phyloP scores from a whole-genome alignment of 2,888 invertebrate genomes.

The Busseola fusca region DNA sequence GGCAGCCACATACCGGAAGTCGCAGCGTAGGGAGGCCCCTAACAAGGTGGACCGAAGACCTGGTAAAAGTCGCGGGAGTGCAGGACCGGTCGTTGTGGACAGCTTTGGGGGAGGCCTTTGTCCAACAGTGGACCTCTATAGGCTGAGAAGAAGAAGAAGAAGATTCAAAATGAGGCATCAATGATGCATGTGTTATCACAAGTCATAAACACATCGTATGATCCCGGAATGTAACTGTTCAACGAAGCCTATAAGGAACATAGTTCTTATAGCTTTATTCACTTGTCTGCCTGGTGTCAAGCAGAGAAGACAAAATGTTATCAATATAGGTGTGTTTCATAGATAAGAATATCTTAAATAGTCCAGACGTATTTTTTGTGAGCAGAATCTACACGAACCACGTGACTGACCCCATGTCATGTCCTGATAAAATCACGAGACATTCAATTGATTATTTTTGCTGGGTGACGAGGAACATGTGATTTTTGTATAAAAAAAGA shows the following conservation, averaged over 20 bases:
- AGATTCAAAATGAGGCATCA: neutral
- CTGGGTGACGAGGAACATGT: fast-evolving
- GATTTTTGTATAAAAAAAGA: neutral
- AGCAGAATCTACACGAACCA: neutral
- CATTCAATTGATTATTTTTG: neutral
- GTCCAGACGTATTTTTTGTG: too few relatives aligned
- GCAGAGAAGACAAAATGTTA: neutral
- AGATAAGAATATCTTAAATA: neutral
- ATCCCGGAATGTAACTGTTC: slow-evolving; percentile 4
- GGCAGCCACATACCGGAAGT: too few relatives aligned
- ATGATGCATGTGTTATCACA: slow-evolving; percentile 10
- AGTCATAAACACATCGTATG: slow-evolving; percentile 9
- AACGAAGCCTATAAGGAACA: neutral
- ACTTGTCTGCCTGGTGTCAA: neutral
- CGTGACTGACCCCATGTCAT: neutral
- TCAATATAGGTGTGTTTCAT: neutral
- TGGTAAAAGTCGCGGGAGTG: too few relatives aligned
- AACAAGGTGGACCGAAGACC: too few relatives aligned
- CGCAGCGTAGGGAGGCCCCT: too few relatives aligned
- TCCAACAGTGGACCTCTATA: too few relatives aligned
- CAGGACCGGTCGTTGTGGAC: too few relatives aligned
- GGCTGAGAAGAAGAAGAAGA: too few relatives aligned
- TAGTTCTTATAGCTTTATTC: neutral
- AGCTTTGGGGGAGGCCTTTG: too few relatives aligned
- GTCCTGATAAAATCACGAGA: neutral